Base-by-base conservation (phyloP, 2,797 vertebrate species). In the Leuciscus waleckii region DNA sequence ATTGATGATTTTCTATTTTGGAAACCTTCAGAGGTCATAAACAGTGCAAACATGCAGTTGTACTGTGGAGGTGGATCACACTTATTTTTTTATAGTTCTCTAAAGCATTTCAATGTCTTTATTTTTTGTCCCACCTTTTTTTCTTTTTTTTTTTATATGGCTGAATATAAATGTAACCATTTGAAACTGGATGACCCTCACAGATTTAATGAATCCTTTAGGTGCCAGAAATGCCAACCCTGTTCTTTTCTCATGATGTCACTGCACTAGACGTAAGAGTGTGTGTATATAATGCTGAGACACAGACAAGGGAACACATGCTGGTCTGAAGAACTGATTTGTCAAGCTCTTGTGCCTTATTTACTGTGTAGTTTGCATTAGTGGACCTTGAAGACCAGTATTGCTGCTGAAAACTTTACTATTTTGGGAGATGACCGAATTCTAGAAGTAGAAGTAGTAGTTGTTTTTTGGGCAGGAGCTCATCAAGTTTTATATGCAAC, bases 291-390 rank as follows among this genome's bases (percentile, higher is more conserved):
- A 51, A 76, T 23, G 54, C 3, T 11, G 70, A 74, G 56, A 74
- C 9, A 21, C 39, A 43, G 51, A 46, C 43, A 58, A 49, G 43
- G 54, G 63, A 81, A 23, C 39, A 26, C 6, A 80, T 37, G 82
- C 54, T 65, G 65, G 69, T 78, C 76, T 81, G 54, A 9, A 46
- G 26, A 70, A 51, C 76, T 51, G 19, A 46, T 79, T 81, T 79
- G 65, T 85, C 74, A 79, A 76, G 83, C 35, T 63, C 32, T 56
- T 71, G 94, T 95, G 94, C 94, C 94, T 95, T 95, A 93, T 88
- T 85, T 90, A 91, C 83, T 87, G 85, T 92, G 91, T 91, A 89
- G 92, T 92, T 90, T 90, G 75, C 86, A 84, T 87, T 86, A 43
- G 80, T 41, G 9, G 26, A 74, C 41, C 78, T 6, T 63, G 35